These are phyloP conservation scores for Nasonia oneida DNA, from an alignment of 2,888 invertebrate species.

Conservation along the genomic window DNA sequence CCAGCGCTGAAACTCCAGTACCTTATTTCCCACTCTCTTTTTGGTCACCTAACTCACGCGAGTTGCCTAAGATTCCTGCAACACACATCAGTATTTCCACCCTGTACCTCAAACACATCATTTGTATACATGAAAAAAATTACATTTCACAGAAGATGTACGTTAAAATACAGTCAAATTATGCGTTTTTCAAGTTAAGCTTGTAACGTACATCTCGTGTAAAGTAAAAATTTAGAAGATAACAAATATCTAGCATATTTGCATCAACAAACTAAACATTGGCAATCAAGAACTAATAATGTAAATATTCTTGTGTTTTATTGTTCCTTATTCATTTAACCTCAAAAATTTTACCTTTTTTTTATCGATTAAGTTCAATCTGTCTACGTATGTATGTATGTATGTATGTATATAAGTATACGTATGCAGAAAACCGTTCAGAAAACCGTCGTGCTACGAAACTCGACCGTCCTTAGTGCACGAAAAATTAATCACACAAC, in stretches of 20 bases:
- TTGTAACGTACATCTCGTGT: not conserved
- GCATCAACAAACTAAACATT: too few species aligned
- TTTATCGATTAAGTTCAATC: not conserved
- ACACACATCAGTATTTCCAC: conserved; percentile 73
- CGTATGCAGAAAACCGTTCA: too few species aligned
- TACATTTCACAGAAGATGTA: conserved; percentile 24
- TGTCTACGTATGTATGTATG: not conserved
- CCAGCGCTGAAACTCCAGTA: conserved; percentile 65
- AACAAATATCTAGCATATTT: not conserved
- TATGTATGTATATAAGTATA: too few species aligned
- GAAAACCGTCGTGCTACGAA: not conserved
- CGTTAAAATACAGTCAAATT: conserved; percentile 17
- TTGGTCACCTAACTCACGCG: conserved; percentile 73
- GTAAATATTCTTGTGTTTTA: not conserved
- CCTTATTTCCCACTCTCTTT: conserved; percentile 63
- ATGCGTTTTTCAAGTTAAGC: not conserved
- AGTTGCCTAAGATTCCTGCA: conserved; percentile 73
- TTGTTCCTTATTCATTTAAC: not conserved
- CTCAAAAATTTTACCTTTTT: not conserved
- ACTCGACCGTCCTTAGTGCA: too few species aligned
- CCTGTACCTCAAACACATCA: conserved; percentile 67
- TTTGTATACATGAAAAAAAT: conserved; percentile 21
- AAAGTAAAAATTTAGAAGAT: not conserved
- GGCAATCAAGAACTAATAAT: too few species aligned
- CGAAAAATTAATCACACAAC: too few species aligned